These are phyloP conservation scores for Momotus momota DNA, from an alignment of 2,797 vertebrate species.

Conservation along the genomic window DNA sequence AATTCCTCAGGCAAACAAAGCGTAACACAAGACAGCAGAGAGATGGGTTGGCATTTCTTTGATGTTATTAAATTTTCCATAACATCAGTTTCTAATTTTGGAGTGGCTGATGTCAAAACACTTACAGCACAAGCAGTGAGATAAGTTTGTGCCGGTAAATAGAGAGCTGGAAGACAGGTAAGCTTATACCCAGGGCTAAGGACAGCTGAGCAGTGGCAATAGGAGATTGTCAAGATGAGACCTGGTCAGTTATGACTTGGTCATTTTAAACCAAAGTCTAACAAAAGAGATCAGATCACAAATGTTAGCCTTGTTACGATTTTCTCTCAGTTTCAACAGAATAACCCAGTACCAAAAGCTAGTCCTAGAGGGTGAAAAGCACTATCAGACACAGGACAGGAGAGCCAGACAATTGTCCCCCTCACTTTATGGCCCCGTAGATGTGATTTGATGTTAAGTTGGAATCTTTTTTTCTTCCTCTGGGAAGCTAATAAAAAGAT, in stretches of 20 bases:
- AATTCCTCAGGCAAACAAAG: background rate
- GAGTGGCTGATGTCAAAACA: conserved; percentile 55
- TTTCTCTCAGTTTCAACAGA: background rate
- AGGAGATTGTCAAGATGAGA: background rate
- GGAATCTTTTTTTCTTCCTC: background rate
- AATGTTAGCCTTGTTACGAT: accelerated
- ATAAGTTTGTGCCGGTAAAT: background rate
- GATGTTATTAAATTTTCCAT: conserved; percentile 30
- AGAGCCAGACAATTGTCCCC: background rate
- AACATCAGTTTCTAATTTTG: conserved; percentile 57
- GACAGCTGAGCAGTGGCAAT: background rate
- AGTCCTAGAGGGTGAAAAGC: background rate
- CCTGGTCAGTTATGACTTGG: background rate
- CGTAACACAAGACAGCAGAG: background rate
- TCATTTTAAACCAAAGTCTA: background rate
- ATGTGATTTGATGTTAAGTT: background rate
- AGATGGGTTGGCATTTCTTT: conserved; percentile 26
- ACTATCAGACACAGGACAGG: background rate
- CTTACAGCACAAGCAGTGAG: conserved; percentile 19
- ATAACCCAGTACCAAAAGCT: background rate
- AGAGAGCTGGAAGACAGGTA: background rate
- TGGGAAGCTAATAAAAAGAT: background rate
- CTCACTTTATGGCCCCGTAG: background rate
- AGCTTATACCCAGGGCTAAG: background rate
- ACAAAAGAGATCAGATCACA: background rate